Base-by-base conservation (phyloP, 2,888 invertebrate genomes). In the Cordilura impudica region DNA sequence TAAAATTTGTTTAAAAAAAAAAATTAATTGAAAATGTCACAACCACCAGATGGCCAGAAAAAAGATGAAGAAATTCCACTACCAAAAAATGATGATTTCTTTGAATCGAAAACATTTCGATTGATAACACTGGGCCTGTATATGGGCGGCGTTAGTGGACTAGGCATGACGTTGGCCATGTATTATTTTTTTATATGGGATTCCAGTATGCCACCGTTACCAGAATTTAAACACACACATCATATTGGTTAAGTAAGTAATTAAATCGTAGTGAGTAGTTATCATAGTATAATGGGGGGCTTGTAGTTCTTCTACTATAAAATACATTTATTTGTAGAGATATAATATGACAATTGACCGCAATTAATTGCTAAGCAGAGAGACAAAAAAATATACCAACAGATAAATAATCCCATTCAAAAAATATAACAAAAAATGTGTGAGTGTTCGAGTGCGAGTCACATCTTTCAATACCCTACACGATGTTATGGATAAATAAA, bases 131-230 rank as follows among this genome's bases (percentile, higher is more conserved):
- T 89, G 29, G 79, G 84, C 0, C 82, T 89, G 21, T 89, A 89
- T 31, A 83, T 89, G 84, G 87, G 86, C 31, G 89, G 89, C 2
- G 85, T 89, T 0, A 84, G 88, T 51, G 89, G 89, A 61, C 82
- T 89, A 82, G 89, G 89, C 12, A 83, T 89, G 77, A 84, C 87
- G 1, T 74, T 89, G 73, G 89, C 89, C 26, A 83, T 88, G 71
- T 89, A 89, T 71, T 87, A 89, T 81, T 77, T 89, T 1, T 89
- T 89, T 77, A 86, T 89, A 29, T 89, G 89, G 89, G 89, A 89
- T 51, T 89, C 89, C 2, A 84, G 86, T 23, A 89, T 89, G 89
- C 89, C 89, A 35, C 86, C 88, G 8, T 71, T 89, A 73, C 89
- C 89, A 53, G 84, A 87, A 45, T 86, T 87, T 73, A 89, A 87